phyloP scores from a whole-genome alignment of 2,888 invertebrate species.

The Tribolium freemani region DNA sequence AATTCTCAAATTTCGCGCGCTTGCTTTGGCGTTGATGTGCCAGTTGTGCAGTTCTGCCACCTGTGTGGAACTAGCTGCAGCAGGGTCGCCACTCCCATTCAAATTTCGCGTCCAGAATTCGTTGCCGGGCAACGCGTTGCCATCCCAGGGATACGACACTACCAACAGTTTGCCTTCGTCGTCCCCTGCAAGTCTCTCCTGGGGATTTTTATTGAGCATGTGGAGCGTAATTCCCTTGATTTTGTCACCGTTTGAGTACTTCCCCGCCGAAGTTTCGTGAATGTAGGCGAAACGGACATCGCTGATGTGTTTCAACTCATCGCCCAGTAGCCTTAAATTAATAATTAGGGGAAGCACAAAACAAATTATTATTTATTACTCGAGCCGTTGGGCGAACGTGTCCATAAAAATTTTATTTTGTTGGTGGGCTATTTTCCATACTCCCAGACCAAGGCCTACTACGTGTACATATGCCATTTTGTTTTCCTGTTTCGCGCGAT shows the following conservation, averaged over 20 bases:
- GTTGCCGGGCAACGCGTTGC: constrained; percentile 81
- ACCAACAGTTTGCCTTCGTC: constrained; percentile 58
- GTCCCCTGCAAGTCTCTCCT: constrained; percentile 68
- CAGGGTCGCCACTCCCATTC: constrained; percentile 73
- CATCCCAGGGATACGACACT: constrained; percentile 74
- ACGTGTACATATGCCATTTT: constrained; percentile 76
- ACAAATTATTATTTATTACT: constrained; percentile 57
- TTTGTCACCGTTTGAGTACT: constrained; percentile 66
- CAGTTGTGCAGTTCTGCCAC: constrained; percentile 72
- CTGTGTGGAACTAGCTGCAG: constrained; percentile 74
- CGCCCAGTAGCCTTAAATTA: constrained; percentile 50
- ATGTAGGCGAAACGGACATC: constrained; percentile 79
- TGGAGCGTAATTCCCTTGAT: constrained; percentile 64
- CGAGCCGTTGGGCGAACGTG: constrained; percentile 75
- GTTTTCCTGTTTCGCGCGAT: constrained; percentile 69
- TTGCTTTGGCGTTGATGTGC: constrained; percentile 70
- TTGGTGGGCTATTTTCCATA: constrained; percentile 75
- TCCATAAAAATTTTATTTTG: constrained; percentile 76
- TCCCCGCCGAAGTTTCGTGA: constrained; percentile 66
- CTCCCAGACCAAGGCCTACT: constrained; percentile 77
- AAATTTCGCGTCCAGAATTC: constrained; percentile 77
- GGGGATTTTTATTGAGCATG: constrained; percentile 72
- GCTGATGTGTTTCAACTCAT: constrained; percentile 70
- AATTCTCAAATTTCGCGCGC: constrained; percentile 70
- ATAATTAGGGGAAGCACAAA: neutral